Conservation (phyloP, 2,888 invertebrate species). For the Nemapogon koenigi region DNA sequence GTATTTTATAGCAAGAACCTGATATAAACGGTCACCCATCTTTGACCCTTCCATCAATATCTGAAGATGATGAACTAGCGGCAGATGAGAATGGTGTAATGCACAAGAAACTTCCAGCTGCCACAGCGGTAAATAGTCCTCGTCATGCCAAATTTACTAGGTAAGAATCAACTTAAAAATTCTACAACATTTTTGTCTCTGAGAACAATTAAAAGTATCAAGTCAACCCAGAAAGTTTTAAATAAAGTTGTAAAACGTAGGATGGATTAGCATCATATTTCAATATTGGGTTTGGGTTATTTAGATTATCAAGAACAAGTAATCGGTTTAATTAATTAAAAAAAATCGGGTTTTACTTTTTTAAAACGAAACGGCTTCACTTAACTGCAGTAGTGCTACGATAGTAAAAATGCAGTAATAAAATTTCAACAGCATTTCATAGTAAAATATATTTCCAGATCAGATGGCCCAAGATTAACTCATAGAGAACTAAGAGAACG, state of each 20-base stretch:
- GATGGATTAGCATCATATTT: too few relatives aligned
- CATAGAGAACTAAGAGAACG: conserved; percentile 66
- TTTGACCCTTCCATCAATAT: conserved; percentile 88
- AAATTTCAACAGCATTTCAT: too few relatives aligned
- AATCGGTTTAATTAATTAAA: too few relatives aligned
- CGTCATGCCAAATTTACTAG: conserved; percentile 70
- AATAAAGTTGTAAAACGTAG: too few relatives aligned
- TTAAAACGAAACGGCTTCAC: too few relatives aligned
- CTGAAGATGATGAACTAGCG: conserved; percentile 92
- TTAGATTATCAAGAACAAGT: too few relatives aligned
- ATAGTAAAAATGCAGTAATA: too few relatives aligned
- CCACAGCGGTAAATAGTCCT: conserved; percentile 70
- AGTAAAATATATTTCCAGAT: conserved; percentile 29
- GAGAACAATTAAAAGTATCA: background rate
- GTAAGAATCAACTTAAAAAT: too few relatives aligned
- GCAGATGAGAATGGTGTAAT: conserved; percentile 75
- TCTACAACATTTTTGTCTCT: background rate
- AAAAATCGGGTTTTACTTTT: too few relatives aligned
- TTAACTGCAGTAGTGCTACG: too few relatives aligned
- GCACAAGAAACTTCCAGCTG: conserved; percentile 65
- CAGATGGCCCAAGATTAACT: conserved; percentile 44
- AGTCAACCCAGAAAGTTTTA: too few relatives aligned
- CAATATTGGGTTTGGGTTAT: too few relatives aligned
- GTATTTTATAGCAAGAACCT: conserved; percentile 67
- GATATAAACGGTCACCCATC: conserved; percentile 82